A percentile compares a stretch with the other conserved stretches of the same genome.
Conservation (phyloP, 1,140 invertebrate genomes). For the Glossosoma conforme region DNA sequence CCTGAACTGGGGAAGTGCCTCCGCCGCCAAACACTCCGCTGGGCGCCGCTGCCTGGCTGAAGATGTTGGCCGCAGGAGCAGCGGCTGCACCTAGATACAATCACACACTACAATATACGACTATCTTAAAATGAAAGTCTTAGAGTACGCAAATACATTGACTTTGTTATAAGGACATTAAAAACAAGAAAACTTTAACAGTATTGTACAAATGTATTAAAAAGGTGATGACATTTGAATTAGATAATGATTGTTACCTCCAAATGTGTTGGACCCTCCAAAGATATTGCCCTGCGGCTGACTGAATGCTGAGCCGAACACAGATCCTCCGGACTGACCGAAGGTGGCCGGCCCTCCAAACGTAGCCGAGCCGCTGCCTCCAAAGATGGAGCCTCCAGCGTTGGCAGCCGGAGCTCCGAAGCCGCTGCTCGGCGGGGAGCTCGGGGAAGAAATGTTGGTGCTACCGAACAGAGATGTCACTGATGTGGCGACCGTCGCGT, state of each 20-base stretch:
- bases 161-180: not conserved
- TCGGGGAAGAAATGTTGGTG: constrained; percentile 18
- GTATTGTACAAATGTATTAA: too few species aligned
- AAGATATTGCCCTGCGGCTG: constrained; percentile 22
- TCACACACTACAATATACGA: not conserved
- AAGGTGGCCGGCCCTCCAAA: constrained; percentile 22
- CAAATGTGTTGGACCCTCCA: constrained; percentile 14
- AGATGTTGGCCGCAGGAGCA: constrained; percentile 34
- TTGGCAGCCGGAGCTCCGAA: constrained; percentile 11
- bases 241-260: too few species aligned
- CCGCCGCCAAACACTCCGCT: constrained; percentile 20
- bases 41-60: constrained; percentile 32
- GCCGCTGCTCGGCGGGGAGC: constrained; percentile 4
- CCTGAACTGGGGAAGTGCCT: constrained; percentile 16
- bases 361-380: constrained; percentile 15
- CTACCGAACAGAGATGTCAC: constrained; percentile 21
- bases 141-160: not conserved
- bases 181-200: too few species aligned
- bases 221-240: too few species aligned
- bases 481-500: constrained; percentile 18
- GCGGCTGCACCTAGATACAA: constrained; percentile 3
- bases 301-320: constrained; percentile 22
- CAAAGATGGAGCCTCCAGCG: constrained; percentile 19
- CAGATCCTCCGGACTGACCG: constrained; percentile 15
- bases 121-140: too few species aligned